These are phyloP conservation scores for Brachionus calyciflorus DNA, from an alignment of 1,140 invertebrate species.

Conservation along the genomic window DNA sequence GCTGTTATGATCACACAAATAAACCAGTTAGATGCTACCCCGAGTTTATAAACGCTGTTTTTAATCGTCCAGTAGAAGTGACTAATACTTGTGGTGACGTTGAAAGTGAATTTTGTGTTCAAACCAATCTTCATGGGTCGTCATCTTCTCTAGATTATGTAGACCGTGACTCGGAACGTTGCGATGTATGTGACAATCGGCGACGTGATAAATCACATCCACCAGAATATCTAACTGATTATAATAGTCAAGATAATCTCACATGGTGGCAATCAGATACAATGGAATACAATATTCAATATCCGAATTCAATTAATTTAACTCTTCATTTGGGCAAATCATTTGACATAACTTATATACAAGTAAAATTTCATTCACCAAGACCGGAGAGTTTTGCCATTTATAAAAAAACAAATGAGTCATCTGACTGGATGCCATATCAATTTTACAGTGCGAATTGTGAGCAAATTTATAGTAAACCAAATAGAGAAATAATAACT, in stretches of 20 bases:
- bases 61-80: conserved; percentile 76
- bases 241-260: conserved; percentile 69
- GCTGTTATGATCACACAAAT: conserved; percentile 62
- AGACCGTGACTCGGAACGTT: not conserved
- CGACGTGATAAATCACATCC: conserved; percentile 65
- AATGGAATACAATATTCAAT: conserved; percentile 86
- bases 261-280: conserved; percentile 99
- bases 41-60: conserved; percentile 92
- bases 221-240: conserved; percentile 78
- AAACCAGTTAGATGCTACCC: conserved; percentile 80
- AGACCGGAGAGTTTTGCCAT: conserved; percentile 77
- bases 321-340: conserved; percentile 91
- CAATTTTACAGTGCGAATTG: conserved; percentile 71
- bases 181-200: conserved; percentile 28
- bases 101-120: conserved; percentile 38
- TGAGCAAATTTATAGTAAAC: conserved; percentile 79
- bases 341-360: conserved; percentile 93
- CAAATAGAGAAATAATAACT: conserved; percentile 69
- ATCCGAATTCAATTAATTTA: conserved; percentile 83
- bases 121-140: conserved; percentile 4
- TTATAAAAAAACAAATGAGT: conserved; percentile 89
- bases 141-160: not conserved
- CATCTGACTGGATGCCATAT: conserved; percentile 74
- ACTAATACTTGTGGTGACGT: conserved; percentile 88
- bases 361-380: conserved; percentile 86